Evolutionary conservation across 2,113 vertebrate species (phyloP).

Genomic region (Chionodraco myersi): DNA sequence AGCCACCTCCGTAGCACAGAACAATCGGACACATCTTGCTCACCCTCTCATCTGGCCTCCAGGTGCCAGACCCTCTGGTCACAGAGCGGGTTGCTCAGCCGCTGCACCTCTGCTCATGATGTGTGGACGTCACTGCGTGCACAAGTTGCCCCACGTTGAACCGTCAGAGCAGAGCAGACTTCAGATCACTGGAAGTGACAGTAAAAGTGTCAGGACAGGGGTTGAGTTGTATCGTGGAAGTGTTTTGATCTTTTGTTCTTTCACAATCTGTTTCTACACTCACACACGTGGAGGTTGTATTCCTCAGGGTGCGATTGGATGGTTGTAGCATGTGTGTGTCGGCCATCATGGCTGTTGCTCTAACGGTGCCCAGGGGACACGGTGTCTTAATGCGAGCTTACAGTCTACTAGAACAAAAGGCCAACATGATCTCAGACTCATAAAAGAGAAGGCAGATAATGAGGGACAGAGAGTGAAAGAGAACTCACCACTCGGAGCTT

Average conservation of each 20-base stretch:
- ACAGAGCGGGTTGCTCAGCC: too few species aligned
- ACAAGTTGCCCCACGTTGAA: neutral
- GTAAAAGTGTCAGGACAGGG: neutral
- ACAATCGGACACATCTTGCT: too few species aligned
- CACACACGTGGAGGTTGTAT: neutral
- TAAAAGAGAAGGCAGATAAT: slow-evolving; percentile 40
- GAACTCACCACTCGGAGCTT: neutral
- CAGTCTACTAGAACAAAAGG: slow-evolving; percentile 34
- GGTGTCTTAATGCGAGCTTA: slow-evolving; percentile 38
- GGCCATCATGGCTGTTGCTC: slow-evolving; percentile 25
- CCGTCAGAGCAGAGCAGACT: neutral
- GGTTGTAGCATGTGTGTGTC: slow-evolving; percentile 34
- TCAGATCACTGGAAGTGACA: neutral
- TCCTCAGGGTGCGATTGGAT: slow-evolving; percentile 10
- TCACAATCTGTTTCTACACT: slow-evolving; percentile 1
- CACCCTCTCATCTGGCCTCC: too few species aligned
- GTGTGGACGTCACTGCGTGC: neutral
- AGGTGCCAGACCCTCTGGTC: too few species aligned
- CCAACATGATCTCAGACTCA: slow-evolving; percentile 36
- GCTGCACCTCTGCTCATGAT: neutral
- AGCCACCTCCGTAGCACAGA: too few species aligned
- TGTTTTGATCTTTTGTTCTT: slow-evolving; percentile 13
- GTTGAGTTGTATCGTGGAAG: neutral
- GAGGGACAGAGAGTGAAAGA: slow-evolving; percentile 5
- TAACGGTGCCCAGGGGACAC: slow-evolving; percentile 28